phyloP scores from a whole-genome alignment of 2,113 vertebrate species.

The Zootoca vivipara region DNA sequence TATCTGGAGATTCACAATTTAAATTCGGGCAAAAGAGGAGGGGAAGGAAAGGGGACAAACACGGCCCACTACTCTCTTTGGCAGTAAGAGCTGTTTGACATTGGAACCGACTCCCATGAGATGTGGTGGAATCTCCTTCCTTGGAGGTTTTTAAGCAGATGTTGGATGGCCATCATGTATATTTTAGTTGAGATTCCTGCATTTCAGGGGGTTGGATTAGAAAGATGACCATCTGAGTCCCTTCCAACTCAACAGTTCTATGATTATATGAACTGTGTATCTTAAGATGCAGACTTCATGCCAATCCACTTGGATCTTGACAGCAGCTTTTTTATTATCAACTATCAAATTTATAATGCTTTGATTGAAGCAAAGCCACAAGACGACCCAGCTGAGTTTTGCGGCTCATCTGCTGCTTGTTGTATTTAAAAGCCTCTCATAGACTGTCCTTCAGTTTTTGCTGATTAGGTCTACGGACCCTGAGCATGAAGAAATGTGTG shows the following conservation, averaged over 20 bases:
- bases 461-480: neutral
- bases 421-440: neutral
- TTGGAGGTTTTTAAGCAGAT: too few relatives aligned
- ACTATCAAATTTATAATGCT: neutral
- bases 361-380: neutral
- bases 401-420: neutral
- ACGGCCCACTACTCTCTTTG: too few relatives aligned
- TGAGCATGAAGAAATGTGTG: conserved; percentile 3
- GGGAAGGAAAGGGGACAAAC: neutral
- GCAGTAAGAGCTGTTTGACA: too few relatives aligned
- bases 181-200: too few relatives aligned
- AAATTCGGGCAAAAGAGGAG: neutral
- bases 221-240: too few relatives aligned
- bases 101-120: too few relatives aligned
- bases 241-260: too few relatives aligned
- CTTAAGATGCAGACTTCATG: neutral
- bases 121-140: too few relatives aligned
- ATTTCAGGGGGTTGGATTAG: too few relatives aligned
- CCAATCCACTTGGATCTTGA: neutral
- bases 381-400: neutral
- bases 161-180: too few relatives aligned
- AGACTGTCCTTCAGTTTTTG: neutral
- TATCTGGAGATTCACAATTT: neutral
- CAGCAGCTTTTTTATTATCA: neutral
- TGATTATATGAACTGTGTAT: neutral